These are phyloP conservation scores for Tetropium fuscum DNA, from an alignment of 2,888 invertebrate species.

Conservation along the genomic window DNA sequence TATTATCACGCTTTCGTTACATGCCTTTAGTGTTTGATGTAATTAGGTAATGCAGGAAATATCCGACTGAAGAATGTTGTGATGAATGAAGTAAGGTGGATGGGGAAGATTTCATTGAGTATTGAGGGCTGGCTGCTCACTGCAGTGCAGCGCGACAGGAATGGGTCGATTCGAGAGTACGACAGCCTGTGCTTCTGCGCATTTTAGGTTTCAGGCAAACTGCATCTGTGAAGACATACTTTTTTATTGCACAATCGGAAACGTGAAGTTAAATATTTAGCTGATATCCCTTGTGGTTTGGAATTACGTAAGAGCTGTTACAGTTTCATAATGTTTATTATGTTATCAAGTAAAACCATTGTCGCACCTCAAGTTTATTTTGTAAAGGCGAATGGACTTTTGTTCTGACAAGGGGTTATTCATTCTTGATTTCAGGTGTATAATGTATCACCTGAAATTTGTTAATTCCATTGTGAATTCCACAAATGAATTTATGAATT, in stretches of 20 bases:
- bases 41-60: background rate
- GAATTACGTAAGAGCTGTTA: too few species aligned
- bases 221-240: background rate
- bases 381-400: too few species aligned
- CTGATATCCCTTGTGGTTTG: background rate
- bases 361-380: too few species aligned
- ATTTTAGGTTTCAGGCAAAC: slow-evolving; percentile 1
- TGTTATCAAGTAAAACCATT: too few species aligned
- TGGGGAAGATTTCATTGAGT: slow-evolving; percentile 34
- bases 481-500: too few species aligned
- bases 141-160: slow-evolving; percentile 33
- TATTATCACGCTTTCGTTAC: background rate
- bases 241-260: background rate
- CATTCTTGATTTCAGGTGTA: too few species aligned
- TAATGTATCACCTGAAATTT: too few species aligned
- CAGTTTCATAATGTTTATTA: too few species aligned
- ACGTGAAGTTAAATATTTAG: background rate
- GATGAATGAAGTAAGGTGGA: slow-evolving; percentile 28
- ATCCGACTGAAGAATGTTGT: background rate
- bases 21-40: background rate
- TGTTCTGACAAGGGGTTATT: too few species aligned
- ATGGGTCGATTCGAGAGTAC: slow-evolving; percentile 36
- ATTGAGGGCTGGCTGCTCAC: slow-evolving; percentile 30
- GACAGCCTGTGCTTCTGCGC: slow-evolving; percentile 34
- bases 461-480: too few species aligned